Conservation (phyloP, 1,140 invertebrate species). For the Drosophila pallidifrons region DNA sequence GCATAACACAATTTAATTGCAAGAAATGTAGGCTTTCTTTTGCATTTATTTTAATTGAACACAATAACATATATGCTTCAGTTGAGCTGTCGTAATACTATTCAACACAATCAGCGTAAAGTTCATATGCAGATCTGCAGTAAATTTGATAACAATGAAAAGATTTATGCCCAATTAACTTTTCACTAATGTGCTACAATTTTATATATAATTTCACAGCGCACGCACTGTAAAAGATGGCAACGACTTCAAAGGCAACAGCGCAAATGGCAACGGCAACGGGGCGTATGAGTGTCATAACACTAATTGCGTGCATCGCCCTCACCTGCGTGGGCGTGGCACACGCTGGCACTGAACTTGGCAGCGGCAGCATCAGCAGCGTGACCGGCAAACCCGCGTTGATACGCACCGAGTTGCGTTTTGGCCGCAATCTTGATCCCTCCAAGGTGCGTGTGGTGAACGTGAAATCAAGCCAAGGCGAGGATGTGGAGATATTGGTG, state of each 20-base stretch:
- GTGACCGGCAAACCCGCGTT: constrained; percentile 85
- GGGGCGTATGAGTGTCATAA: constrained; percentile 21
- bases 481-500: constrained; percentile 90
- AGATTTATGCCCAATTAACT: constrained; percentile 35
- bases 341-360: constrained; percentile 10
- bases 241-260: constrained; percentile 27
- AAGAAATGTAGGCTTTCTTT: too few relatives aligned
- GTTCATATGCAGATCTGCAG: background rate
- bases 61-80: too few relatives aligned
- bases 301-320: constrained; percentile 12
- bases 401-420: constrained; percentile 91
- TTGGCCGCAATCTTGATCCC: constrained; percentile 91
- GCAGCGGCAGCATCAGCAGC: constrained; percentile 15
- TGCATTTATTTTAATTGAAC: too few relatives aligned
- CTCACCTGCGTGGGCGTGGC: constrained; percentile 15
- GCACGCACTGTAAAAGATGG: constrained; percentile 28
- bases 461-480: constrained; percentile 90
- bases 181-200: constrained; percentile 42
- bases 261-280: constrained; percentile 18
- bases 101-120: background rate
- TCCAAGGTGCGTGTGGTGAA: constrained; percentile 90
- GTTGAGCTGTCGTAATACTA: background rate
- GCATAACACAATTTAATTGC: too few relatives aligned
- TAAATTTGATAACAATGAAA: background rate
- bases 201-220: constrained; percentile 52